A percentile compares a stretch with the other conserved stretches of the same genome.
Conservation (phyloP, 2,888 invertebrate genomes). For the Lithosia quadra region DNA sequence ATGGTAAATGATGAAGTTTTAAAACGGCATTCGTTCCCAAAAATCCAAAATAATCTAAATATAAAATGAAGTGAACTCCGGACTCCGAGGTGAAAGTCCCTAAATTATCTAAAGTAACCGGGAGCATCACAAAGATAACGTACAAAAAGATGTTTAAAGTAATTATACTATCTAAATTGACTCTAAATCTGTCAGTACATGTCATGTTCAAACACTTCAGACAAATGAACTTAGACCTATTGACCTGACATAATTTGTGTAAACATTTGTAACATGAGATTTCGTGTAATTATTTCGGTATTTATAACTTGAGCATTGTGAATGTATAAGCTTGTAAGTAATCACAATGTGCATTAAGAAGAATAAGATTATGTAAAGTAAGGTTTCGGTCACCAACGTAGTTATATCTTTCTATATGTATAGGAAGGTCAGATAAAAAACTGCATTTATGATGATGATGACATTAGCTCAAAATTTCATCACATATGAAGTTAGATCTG, state of each 20-base stretch:
- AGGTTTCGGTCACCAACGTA: not conserved
- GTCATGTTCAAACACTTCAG: not conserved
- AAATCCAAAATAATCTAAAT: too few species aligned
- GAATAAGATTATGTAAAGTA: not conserved
- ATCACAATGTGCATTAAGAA: not conserved
- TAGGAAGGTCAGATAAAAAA: not conserved
- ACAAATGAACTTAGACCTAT: not conserved
- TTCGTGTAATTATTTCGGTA: not conserved
- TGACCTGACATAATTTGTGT: not conserved
- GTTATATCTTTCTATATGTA: not conserved
- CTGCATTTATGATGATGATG: not conserved
- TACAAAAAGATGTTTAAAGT: not conserved
- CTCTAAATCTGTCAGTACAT: not conserved
- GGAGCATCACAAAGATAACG: too few species aligned
- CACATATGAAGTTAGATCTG: too few species aligned
- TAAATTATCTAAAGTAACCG: too few species aligned
- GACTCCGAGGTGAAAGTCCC: too few species aligned
- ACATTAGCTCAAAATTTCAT: too few species aligned
- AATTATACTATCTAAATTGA: not conserved
- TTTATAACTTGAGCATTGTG: not conserved
- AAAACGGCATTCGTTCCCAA: too few species aligned
- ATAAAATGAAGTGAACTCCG: too few species aligned
- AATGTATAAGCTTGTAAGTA: not conserved
- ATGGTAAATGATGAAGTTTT: too few species aligned
- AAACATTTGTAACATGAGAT: not conserved